These are phyloP conservation scores for Chelon labrosus DNA, from an alignment of 2,797 vertebrate genomes.

Conservation along the genomic window DNA sequence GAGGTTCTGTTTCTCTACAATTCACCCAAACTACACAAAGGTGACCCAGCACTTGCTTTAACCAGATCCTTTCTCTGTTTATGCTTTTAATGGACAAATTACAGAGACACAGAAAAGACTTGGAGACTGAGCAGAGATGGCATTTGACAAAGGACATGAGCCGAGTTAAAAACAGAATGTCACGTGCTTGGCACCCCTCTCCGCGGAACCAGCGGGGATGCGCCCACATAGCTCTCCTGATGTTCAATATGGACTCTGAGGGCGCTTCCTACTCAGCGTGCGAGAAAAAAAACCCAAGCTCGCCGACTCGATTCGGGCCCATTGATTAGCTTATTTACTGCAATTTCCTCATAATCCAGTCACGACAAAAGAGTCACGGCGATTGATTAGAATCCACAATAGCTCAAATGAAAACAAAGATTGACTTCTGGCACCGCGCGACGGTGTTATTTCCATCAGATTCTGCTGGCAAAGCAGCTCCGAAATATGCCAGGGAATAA, in stretches of 20 bases:
- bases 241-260: slow-evolving; percentile 17
- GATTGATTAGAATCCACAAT: slow-evolving; percentile 33
- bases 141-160: slow-evolving; percentile 19
- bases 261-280: slow-evolving; percentile 21
- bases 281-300: slow-evolving; percentile 4
- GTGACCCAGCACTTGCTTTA: slow-evolving; percentile 22
- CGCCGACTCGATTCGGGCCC: slow-evolving; percentile 20
- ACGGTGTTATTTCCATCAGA: slow-evolving; percentile 24
- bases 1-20: slow-evolving; percentile 39
- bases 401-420: slow-evolving; percentile 39
- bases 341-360: slow-evolving; percentile 56
- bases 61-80: slow-evolving; percentile 17
- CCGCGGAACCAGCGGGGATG: slow-evolving; percentile 17
- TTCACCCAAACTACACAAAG: slow-evolving; percentile 8
- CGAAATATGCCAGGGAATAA: background rate
- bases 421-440: slow-evolving; percentile 15
- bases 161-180: slow-evolving; percentile 7
- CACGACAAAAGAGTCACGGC: background rate
- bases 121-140: slow-evolving; percentile 1
- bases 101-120: slow-evolving; percentile 3
- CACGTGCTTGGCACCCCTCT: slow-evolving; percentile 12
- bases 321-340: slow-evolving; percentile 42
- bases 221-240: slow-evolving; percentile 20
- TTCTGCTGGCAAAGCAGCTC: slow-evolving; percentile 25
- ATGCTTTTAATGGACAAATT: background rate